Evolutionary conservation across 2,113 vertebrate genomes (phyloP), one percentile per base, ranked within the genome.

Genomic region (Protomyctophum bolini): DNA sequence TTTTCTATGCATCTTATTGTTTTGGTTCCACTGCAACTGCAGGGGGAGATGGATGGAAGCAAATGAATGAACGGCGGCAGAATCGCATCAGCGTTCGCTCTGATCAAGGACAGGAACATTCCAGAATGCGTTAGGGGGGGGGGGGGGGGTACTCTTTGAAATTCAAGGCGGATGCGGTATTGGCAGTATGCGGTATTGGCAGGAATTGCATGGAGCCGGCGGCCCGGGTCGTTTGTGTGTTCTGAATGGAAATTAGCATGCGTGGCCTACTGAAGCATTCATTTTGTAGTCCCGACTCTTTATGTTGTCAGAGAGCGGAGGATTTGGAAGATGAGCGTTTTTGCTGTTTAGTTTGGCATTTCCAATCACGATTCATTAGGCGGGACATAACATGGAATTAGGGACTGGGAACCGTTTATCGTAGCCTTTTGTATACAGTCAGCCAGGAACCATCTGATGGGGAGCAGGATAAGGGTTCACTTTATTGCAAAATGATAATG

Each of bases 1-100:
- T 47, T 90, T 87, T 89, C 89, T 80, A 63, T 76, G 75, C 75
- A 68, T 65, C 77, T 21, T 68, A 83, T 88, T 89, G 84, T 87
- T 4, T 74, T 87, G 83, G 33, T 41, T 41, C 65, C 70, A 51
- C 65, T 33, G 71, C 75, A 62, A 71, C 64, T 49, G 58, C 82
- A 15, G 50, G 86, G 86, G 33, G 33, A 41, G 5, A 41, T 41
- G 33, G 86, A 85, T 73, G 66, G 74, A 65, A 57, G 67, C 72
- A 67, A 82, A 77, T 80, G 71, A 70, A 68, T 77, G 84, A 86
- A 82, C 86, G 2, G 33, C 33, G 33, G 33, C 84, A 73, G 73
- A 41, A 87, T 63, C 78, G 77, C 63, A 52, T 41, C 28, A 52
- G 56, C 61, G 62, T 81, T 80, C 60, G 63, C 79, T 29, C 63